Base-by-base conservation (phyloP, 2,113 vertebrate species). In the Balaeniceps rex region DNA sequence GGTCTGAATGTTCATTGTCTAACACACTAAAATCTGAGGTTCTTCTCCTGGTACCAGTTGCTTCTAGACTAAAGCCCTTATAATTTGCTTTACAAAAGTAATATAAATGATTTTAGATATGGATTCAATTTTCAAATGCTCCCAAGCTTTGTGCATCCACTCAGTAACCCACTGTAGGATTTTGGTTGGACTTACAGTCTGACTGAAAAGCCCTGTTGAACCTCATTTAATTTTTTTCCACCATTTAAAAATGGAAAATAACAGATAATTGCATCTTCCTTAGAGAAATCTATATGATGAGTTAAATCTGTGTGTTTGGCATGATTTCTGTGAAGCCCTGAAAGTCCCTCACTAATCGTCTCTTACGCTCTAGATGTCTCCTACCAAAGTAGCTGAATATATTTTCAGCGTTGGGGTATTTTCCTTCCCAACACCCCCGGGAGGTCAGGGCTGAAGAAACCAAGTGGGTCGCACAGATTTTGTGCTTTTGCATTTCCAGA, bases 1-100 rank as follows among this genome's bases (percentile, higher is more conserved):
- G 61, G 3, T 12, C 52, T 77, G 29, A 34, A 24, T 4, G 19
- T 34, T 75, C 52, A 4, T 6, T 8, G 0, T 4, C 9, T 12
- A 26, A 55, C 34, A 12, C 2, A 4, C 14, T 31, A 18, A 69
- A 83, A 21, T 0, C n/a, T 40, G n/a, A 46, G 14, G 9, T 22
- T 68, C 40, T 80, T 69, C 52, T 68, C 13, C 52, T 42, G 52
- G 34, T 21, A 38, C 26, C 26, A 12, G 6, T 47, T 71, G 26
- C 51, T 83, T 54, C 76, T 54, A 6, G 11, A 52, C 6, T 40
- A 4, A 36, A 46, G 33, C 10, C 63, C 19, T 69, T 25, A 26
- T 22, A 19, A 28, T 55, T 60, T n/a, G 8, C 19, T 70, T 52
- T 29, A 13, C 34, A 34, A 38, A 66, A 18, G 46, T 19, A 61